phyloP scores from a whole-genome alignment of 2,113 vertebrate genomes.

The Sprattus sprattus region DNA sequence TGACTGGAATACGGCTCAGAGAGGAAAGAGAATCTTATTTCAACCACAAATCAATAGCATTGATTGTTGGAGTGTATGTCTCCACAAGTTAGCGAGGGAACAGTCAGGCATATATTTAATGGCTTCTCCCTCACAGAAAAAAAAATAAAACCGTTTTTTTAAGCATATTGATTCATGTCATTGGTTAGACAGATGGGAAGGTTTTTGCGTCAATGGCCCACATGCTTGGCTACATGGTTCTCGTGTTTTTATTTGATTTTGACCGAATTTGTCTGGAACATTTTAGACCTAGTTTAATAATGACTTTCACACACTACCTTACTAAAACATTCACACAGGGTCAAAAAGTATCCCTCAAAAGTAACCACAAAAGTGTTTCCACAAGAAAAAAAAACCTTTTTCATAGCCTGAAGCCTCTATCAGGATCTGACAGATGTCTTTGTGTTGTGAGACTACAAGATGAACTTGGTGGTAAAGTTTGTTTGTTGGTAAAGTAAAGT shows the following conservation, averaged over 20 bases:
- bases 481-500: no score
- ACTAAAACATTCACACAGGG: no score
- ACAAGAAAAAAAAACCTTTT: no score
- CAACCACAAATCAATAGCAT: conserved; percentile 12
- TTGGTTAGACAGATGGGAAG: background rate
- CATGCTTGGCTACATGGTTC: background rate
- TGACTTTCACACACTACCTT: no score
- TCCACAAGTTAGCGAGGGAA: background rate
- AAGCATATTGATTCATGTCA: background rate
- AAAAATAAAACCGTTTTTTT: background rate
- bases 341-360: no score
- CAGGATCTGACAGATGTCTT: no score
- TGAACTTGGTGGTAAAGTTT: no score
- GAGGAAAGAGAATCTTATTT: conserved; percentile 10
- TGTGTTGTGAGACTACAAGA: no score
- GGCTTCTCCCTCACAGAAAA: background rate
- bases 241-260: background rate
- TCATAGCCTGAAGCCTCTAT: no score
- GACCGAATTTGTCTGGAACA: background rate
- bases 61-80: background rate
- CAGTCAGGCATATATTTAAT: background rate
- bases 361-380: no score
- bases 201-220: background rate
- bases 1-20: background rate
- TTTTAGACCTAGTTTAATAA: background rate